Evolutionary conservation across 2,797 vertebrate species (phyloP).

Genomic region (Otus scops): DNA sequence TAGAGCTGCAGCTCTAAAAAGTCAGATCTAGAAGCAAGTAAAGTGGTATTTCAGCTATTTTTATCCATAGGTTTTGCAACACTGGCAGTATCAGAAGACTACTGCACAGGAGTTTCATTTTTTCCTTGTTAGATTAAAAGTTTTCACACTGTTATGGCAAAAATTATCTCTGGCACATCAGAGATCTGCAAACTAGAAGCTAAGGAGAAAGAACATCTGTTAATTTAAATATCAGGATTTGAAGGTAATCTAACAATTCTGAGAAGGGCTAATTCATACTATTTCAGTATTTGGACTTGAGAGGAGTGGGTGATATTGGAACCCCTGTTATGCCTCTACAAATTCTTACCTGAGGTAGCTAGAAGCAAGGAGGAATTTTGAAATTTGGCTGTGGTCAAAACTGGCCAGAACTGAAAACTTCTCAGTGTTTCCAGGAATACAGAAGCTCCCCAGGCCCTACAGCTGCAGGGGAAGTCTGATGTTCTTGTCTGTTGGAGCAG

Average conservation of each 20-base stretch:
- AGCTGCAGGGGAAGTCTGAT: constrained; percentile 19
- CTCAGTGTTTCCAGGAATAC: constrained; percentile 51
- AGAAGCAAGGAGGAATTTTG: neutral
- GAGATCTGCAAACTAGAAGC: neutral
- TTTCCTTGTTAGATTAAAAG: neutral
- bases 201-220: neutral
- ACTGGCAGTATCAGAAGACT: neutral
- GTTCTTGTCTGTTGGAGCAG: neutral
- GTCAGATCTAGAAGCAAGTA: neutral
- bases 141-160: neutral
- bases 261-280: neutral
- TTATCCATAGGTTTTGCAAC: neutral
- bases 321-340: neutral
- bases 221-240: neutral
- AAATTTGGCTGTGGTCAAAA: neutral
- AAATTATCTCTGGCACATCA: neutral
- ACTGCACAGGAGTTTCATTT: neutral
- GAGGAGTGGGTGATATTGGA: neutral
- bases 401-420: constrained; percentile 3
- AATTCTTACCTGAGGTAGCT: neutral
- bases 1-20: neutral
- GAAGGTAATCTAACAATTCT: neutral
- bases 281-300: neutral
- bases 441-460: constrained; percentile 1
- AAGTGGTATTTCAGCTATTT: neutral